A percentile compares a stretch with the other conserved stretches of the same genome.
Evolutionary conservation across 1,140 invertebrate species (phyloP).

Genomic region (Hypsibius dujardini): DNA sequence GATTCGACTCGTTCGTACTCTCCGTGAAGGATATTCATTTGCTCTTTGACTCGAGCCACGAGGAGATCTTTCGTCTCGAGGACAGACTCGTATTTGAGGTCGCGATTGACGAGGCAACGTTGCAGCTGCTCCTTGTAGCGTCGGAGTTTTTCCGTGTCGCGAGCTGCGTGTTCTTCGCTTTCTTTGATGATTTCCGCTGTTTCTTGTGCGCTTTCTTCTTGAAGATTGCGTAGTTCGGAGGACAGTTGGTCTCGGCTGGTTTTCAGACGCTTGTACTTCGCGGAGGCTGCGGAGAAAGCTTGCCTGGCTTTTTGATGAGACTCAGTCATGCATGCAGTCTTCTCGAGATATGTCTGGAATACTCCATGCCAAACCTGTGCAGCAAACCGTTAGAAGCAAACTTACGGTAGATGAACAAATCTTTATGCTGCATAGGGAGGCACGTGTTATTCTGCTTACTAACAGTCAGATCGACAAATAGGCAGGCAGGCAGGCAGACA

Average conservation of each 20-base stretch:
- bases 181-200: neutral
- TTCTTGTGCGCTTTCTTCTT: neutral
- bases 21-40: neutral
- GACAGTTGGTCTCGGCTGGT: constrained; percentile 3
- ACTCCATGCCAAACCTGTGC: neutral
- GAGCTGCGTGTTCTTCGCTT: neutral
- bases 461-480: too few relatives aligned
- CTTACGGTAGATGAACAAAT: too few relatives aligned
- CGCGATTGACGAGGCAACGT: neutral
- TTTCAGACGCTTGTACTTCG: neutral
- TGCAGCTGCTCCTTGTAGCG: constrained; percentile 7
- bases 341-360: neutral
- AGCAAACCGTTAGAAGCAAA: too few relatives aligned
- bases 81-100: constrained; percentile 9
- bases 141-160: neutral
- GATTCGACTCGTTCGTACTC: neutral
- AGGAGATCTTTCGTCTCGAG: constrained; percentile 5
- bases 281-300: neutral
- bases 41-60: neutral
- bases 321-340: neutral
- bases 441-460: too few relatives aligned
- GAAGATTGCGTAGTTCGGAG: neutral
- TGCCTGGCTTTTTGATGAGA: constrained; percentile 16
- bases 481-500: too few relatives aligned
- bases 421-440: too few relatives aligned